A percentile compares a stretch with the other conserved stretches of the same genome.
Conservation (phyloP, 2,797 vertebrate genomes). For the Catamblyrhynchus diadema region DNA sequence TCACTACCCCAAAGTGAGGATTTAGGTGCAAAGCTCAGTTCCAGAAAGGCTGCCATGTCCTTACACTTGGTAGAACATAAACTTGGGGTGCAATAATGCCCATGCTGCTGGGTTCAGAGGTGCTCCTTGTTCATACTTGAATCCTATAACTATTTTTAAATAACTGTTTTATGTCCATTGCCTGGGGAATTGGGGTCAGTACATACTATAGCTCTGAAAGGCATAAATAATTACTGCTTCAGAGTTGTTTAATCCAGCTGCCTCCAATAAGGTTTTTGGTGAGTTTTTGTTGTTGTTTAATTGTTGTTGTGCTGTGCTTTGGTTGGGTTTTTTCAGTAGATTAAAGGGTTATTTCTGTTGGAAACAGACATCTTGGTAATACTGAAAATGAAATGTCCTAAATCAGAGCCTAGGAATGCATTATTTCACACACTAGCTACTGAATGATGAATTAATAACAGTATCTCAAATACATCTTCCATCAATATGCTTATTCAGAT, state of each 20-base stretch:
- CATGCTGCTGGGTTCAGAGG: neutral
- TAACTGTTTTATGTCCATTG: neutral
- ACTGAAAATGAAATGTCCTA: constrained; percentile 25
- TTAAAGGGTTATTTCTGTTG: constrained; percentile 16
- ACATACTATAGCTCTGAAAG: neutral
- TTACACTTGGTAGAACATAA: neutral
- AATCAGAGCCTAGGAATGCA: constrained; percentile 32
- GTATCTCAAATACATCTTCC: constrained; percentile 54
- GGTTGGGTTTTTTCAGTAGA: neutral
- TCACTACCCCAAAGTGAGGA: neutral
- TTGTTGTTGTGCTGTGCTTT: neutral
- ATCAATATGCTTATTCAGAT: constrained; percentile 63
- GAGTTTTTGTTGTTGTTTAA: neutral
- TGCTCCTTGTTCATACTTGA: neutral
- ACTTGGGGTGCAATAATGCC: neutral
- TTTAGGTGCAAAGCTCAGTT: neutral
- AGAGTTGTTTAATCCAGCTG: neutral
- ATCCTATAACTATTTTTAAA: neutral
- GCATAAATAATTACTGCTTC: neutral
- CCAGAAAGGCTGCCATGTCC: neutral
- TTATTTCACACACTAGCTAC: constrained; percentile 62
- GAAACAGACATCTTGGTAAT: constrained; percentile 10
- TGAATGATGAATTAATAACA: constrained; percentile 69
- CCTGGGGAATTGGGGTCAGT: neutral
- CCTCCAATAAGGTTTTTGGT: neutral